These are phyloP conservation scores for Lasioglossum albipes DNA, from an alignment of 1,140 invertebrate species.

Conservation along the genomic window DNA sequence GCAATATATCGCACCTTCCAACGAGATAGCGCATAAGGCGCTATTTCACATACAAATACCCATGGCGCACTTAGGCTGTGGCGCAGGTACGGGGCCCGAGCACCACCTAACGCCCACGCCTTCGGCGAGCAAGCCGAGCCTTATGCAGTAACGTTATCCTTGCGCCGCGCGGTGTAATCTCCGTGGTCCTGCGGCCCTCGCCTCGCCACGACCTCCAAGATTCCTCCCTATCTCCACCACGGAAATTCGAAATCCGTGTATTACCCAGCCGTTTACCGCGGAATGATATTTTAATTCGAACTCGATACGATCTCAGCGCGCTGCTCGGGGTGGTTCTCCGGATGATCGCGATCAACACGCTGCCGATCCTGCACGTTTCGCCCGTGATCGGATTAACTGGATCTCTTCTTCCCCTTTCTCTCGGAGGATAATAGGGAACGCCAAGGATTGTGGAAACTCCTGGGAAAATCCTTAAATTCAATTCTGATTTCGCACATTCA, in stretches of 20 bases:
- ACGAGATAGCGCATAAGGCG: conserved; percentile 62
- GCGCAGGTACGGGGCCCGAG: conserved; percentile 44
- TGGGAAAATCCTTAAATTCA: no score
- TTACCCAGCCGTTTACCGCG: conserved; percentile 2
- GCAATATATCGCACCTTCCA: conserved; percentile 57
- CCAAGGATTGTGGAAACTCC: no score
- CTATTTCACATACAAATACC: conserved; percentile 62
- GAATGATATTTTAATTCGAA: conserved; percentile 40
- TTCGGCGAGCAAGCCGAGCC: conserved; percentile 49
- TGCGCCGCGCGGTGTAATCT: conserved; percentile 6
- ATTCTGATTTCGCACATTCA: no score
- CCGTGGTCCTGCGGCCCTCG: background rate
- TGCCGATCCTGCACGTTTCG: no score
- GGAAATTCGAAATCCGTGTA: conserved; percentile 34
- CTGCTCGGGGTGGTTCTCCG: background rate
- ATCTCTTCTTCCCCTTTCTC: no score
- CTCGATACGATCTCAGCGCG: background rate
- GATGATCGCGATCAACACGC: background rate
- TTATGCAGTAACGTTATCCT: conserved; percentile 62
- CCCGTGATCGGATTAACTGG: no score
- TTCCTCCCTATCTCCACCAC: conserved; percentile 22
- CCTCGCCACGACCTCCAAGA: background rate
- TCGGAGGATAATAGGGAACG: no score
- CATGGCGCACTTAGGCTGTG: conserved; percentile 44
- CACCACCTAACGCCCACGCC: conserved; percentile 62